A percentile compares a stretch with the other conserved stretches of the same genome.
phyloP scores from a whole-genome alignment of 2,113 vertebrate genomes.

The Tursiops truncatus region DNA sequence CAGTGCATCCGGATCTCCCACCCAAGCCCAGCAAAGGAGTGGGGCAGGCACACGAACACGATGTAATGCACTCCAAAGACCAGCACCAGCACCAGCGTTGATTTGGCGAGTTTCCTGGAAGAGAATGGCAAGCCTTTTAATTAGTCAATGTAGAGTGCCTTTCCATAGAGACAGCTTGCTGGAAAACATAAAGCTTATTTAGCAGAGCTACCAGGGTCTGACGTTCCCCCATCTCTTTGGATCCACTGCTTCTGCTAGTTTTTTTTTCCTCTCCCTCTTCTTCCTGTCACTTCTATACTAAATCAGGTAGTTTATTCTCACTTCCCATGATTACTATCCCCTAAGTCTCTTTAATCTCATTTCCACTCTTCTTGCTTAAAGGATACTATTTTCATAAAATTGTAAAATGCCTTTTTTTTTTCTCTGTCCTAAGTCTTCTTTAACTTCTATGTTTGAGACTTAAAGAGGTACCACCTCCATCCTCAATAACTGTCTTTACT shows the following conservation, averaged over 20 bases:
- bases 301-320: not conserved
- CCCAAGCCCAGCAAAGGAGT: constrained; percentile 86
- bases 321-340: not conserved
- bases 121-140: not conserved
- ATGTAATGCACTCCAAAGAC: constrained; percentile 95
- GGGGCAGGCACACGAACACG: constrained; percentile 91
- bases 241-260: not conserved
- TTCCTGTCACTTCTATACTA: not conserved
- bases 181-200: not conserved
- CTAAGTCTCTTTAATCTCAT: not conserved
- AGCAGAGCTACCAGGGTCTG: not conserved
- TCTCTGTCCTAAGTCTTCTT: not conserved
- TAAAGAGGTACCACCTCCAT: not conserved
- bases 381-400: not conserved
- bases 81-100: constrained; percentile 90
- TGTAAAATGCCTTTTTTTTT: not conserved
- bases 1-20: constrained; percentile 95
- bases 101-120: constrained; percentile 92
- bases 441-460: not conserved
- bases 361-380: not conserved
- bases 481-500: not conserved
- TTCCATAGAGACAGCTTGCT: not conserved
- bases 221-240: not conserved
- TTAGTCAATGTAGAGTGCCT: not conserved
- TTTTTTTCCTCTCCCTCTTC: not conserved